A percentile compares a stretch with the other conserved stretches of the same genome.
Conservation (phyloP, 37 sponge, comb jelly and placozoan genomes). For the Eunapius fragilis region DNA sequence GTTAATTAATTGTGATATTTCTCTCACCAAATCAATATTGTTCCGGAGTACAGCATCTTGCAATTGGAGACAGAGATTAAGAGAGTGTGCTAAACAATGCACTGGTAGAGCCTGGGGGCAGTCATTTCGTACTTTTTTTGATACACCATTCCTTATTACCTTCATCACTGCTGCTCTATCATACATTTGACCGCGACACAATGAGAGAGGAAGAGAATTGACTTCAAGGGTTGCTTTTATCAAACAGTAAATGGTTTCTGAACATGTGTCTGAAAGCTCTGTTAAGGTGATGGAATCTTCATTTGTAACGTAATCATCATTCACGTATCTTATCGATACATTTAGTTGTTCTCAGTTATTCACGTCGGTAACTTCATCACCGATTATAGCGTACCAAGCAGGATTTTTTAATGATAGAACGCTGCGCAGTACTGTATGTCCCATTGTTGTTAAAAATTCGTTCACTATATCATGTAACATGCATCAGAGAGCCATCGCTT, state of each 20-base stretch:
- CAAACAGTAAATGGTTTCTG: slow-evolving; percentile 10
- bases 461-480: slow-evolving; percentile 23
- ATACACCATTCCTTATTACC: slow-evolving; percentile 50
- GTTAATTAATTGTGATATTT: slow-evolving; percentile 41
- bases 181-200: slow-evolving; percentile 74
- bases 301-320: slow-evolving; percentile 36
- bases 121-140: slow-evolving; percentile 41
- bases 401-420: slow-evolving; percentile 6
- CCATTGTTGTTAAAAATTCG: slow-evolving; percentile 18
- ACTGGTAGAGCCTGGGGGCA: slow-evolving; percentile 58
- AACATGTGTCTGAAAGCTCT: slow-evolving; percentile 33
- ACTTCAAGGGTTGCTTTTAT: slow-evolving; percentile 51
- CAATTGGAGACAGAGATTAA: slow-evolving; percentile 73
- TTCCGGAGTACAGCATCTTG: slow-evolving; percentile 51
- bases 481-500: slow-evolving; percentile 11
- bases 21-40: slow-evolving; percentile 54
- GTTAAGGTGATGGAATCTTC: slow-evolving; percentile 52
- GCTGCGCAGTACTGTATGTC: background rate
- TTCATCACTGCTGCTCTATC: slow-evolving; percentile 72
- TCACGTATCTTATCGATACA: slow-evolving; percentile 54
- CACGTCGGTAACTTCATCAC: slow-evolving; percentile 61
- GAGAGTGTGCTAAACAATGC: slow-evolving; percentile 71
- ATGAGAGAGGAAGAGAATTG: slow-evolving; percentile 48
- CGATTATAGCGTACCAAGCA: slow-evolving; percentile 57
- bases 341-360: slow-evolving; percentile 49